Base-by-base conservation (phyloP, 2,113 vertebrate species). In the Pollachius pollachius region DNA sequence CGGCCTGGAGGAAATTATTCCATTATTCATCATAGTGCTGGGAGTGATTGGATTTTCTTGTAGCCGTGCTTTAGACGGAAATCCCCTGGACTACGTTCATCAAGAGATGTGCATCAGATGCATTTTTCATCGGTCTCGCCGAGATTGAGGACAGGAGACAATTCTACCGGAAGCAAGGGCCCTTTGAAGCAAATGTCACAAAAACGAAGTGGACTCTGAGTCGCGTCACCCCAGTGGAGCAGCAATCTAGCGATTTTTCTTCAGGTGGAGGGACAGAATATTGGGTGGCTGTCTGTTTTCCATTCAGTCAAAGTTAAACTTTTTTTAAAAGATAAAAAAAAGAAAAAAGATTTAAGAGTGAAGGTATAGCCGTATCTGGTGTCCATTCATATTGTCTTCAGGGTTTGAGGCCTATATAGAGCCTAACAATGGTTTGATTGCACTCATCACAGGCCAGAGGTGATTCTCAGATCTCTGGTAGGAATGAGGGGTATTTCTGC, bases 131-230 rank as follows among this genome's bases (percentile, higher is more conserved):
- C 73, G 79, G 59, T 57, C 78, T 76, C 52, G 13, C 15, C 64
- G 71, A 74, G 80, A 86, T 81, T 72, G 80, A 83, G 79, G 78
- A 78, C 80, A 85, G 64, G 65, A 82, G 81, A 83, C 78, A 87
- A 89, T 87, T 85, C 64, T 27, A 58, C 72, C 76, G 73, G 71
- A 80, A 81, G 65, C 41, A 0, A 7, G 60, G 75, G 81, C 72
- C 74, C 78, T 87, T 84, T 79, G 66, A 81, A 71, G 71, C 56
- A 86, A 88, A 89, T 85, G 79, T 84, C 83, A 88, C 54, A 37
- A 66, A 69, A 70, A 68, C 0, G 64, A 4, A 4, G 19, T 52
- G 70, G 41, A 72, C 58, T 62, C 60, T 62, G 71, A 63, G 60
- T 57, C 66, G 63, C 64, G 54, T 62, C 23, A 66, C 69, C 27